Evolutionary conservation across 92 coral and sea anemone genomes (phyloP).

Genomic region (Muricea muricata): DNA sequence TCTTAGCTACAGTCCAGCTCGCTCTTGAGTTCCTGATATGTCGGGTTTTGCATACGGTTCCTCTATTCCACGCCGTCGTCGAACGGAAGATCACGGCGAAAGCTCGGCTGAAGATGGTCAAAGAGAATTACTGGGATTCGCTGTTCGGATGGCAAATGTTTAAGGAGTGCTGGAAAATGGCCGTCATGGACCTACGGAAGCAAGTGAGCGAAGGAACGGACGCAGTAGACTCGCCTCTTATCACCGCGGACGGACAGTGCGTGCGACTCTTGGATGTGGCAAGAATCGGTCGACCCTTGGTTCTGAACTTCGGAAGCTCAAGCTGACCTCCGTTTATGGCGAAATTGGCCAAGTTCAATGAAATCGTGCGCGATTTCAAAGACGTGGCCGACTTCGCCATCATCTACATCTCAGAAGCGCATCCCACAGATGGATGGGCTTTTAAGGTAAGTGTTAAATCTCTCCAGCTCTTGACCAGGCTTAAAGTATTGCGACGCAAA

Average conservation of each 20-base stretch:
- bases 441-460: conserved; percentile 64
- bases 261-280: conserved; percentile 73
- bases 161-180: conserved; percentile 55
- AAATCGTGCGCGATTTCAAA: conserved; percentile 69
- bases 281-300: conserved; percentile 83
- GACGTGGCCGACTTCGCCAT: conserved; percentile 81
- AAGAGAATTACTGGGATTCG: conserved; percentile 75
- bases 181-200: conserved; percentile 67
- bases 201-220: conserved; percentile 65
- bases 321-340: conserved; percentile 97
- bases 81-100: conserved; percentile 26
- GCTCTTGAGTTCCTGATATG: conserved; percentile 19
- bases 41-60: conserved; percentile 17
- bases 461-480: too few species aligned
- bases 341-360: conserved; percentile 78
- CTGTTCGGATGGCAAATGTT: conserved; percentile 83
- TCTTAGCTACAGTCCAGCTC: conserved; percentile 4
- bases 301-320: conserved; percentile 92
- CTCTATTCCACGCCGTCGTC: conserved; percentile 26
- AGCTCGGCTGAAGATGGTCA: conserved; percentile 28
- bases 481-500: too few species aligned
- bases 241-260: conserved; percentile 74
- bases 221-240: conserved; percentile 78
- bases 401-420: conserved; percentile 84
- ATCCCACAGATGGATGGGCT: conserved; percentile 82